Percentiles rank a stretch among this genome's conserved stretches.
Evolutionary conservation across 2,113 vertebrate genomes (phyloP).

Genomic region (Limnothrissa miodon): DNA sequence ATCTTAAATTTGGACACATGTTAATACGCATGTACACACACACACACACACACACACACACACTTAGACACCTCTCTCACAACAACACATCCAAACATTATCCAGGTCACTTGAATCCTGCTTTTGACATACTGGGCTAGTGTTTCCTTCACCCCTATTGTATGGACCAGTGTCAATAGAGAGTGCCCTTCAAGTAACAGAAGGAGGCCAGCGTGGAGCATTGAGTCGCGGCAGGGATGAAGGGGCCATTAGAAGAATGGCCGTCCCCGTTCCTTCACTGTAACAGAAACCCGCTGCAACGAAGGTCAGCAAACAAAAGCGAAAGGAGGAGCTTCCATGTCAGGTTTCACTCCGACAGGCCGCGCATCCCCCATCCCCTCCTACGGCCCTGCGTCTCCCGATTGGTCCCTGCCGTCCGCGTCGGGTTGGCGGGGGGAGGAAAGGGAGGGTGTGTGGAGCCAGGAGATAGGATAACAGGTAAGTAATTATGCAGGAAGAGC

Average conservation of each 20-base stretch:
- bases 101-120: conserved; percentile 60
- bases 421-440: neutral
- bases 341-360: conserved; percentile 28
- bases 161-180: conserved; percentile 70
- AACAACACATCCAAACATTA: conserved; percentile 36
- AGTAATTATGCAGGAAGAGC: conserved; percentile 39
- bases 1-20: neutral
- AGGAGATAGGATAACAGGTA: conserved; percentile 42
- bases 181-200: conserved; percentile 59
- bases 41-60: conserved; percentile 24
- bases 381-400: neutral
- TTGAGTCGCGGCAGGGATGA: conserved; percentile 56
- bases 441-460: conserved; percentile 16
- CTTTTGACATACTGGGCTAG: conserved; percentile 61
- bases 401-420: neutral
- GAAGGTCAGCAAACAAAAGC: conserved; percentile 51
- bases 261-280: conserved; percentile 64
- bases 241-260: conserved; percentile 65
- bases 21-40: neutral
- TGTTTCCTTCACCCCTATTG: conserved; percentile 67
- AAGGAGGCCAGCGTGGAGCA: conserved; percentile 61
- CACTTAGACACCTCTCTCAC: neutral
- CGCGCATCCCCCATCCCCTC: neutral
- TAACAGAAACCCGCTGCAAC: conserved; percentile 57
- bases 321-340: conserved; percentile 30